Conservation (phyloP, 2,888 invertebrate species). For the Drosophila kanekoi region DNA sequence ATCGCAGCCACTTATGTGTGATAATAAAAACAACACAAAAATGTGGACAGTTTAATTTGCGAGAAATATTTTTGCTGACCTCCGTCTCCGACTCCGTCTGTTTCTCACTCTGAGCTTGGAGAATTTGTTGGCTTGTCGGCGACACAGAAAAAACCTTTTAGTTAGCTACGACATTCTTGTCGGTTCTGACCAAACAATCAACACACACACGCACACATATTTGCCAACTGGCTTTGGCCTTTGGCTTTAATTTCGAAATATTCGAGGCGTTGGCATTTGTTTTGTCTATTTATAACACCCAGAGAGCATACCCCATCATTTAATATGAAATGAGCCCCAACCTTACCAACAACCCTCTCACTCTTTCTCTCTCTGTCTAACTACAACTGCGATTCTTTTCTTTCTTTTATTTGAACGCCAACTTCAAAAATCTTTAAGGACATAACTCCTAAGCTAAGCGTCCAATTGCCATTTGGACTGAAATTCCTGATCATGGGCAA, state of each 20-base stretch:
- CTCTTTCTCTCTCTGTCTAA: no score
- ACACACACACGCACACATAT: constrained; percentile 52
- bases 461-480: no score
- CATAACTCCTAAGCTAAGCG: no score
- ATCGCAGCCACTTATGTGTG: constrained; percentile 54
- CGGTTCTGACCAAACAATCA: constrained; percentile 65
- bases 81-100: background rate
- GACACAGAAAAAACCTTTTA: constrained; percentile 37
- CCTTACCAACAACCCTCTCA: no score
- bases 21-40: constrained; percentile 43
- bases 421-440: no score
- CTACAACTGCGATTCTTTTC: no score
- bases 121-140: constrained; percentile 14
- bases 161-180: constrained; percentile 52
- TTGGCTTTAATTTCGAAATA: constrained; percentile 75
- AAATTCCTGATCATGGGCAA: no score
- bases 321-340: background rate
- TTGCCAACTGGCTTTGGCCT: constrained; percentile 70
- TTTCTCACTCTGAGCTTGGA: no score
- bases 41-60: constrained; percentile 57
- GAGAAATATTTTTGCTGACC: constrained; percentile 36
- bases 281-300: constrained; percentile 68
- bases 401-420: no score
- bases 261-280: constrained; percentile 63
- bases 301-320: background rate